These are phyloP conservation scores for Zoanthus sansibaricus DNA, from an alignment of 92 coral and sea anemone genomes.

Conservation along the genomic window DNA sequence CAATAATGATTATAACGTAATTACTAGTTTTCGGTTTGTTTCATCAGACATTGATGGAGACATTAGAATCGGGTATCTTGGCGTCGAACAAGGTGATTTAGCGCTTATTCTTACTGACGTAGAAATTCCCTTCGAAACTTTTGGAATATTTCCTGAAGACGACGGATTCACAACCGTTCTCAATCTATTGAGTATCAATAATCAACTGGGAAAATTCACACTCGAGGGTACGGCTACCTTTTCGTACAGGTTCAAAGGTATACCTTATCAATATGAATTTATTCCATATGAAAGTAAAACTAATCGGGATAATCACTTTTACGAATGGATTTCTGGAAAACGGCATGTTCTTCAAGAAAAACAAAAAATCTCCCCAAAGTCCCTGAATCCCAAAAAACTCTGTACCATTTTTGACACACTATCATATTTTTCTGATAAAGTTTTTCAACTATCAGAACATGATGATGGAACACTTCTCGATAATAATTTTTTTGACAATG, in stretches of 20 bases:
- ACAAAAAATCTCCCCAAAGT: not conserved
- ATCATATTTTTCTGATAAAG: not conserved
- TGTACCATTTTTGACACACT: not conserved
- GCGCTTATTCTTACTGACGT: not conserved
- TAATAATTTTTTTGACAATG: not conserved
- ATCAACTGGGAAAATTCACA: not conserved
- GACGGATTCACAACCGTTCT: not conserved
- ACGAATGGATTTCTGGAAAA: not conserved
- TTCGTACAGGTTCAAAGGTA: not conserved
- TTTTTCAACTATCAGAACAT: not conserved
- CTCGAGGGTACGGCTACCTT: not conserved
- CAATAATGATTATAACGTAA: not conserved
- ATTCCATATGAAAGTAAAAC: not conserved
- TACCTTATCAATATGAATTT: not conserved
- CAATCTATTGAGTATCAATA: not conserved
- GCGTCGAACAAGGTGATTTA: not conserved
- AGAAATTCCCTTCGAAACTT: not conserved
- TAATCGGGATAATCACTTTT: not conserved
- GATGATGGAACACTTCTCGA: not conserved
- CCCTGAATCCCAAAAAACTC: not conserved
- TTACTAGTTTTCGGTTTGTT: not conserved
- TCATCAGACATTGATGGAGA: not conserved
- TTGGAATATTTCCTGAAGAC: not conserved
- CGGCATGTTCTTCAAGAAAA: not conserved
- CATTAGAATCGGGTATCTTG: not conserved